phyloP scores from a whole-genome alignment of 2,888 invertebrate genomes.

The Acanthoscelides obtectus region DNA sequence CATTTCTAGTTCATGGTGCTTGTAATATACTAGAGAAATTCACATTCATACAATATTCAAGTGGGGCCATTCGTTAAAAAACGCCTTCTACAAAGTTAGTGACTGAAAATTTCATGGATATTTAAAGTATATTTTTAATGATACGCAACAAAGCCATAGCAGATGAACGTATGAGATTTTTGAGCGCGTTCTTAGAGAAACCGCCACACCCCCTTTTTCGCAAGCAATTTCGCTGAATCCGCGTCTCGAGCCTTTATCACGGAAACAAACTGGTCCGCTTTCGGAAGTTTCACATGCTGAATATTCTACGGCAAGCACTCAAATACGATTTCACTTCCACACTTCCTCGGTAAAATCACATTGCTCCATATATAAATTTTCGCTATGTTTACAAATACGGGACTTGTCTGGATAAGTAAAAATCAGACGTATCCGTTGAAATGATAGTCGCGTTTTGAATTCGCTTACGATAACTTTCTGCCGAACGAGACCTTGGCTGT shows the following conservation, averaged over 20 bases:
- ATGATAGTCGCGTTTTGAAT: neutral
- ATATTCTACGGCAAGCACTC: constrained; percentile 13
- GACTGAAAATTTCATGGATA: neutral
- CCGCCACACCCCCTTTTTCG: constrained; percentile 30
- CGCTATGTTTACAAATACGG: constrained; percentile 11
- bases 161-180: no score
- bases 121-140: no score
- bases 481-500: constrained; percentile 32
- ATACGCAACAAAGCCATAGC: no score
- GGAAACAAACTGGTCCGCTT: constrained; percentile 2
- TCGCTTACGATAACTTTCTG: neutral
- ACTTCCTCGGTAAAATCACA: neutral
- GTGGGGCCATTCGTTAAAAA: neutral
- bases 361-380: constrained; percentile 3
- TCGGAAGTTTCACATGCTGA: constrained; percentile 14
- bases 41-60: neutral
- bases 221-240: neutral
- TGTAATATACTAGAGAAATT: no score
- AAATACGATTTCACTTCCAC: constrained; percentile 17
- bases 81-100: neutral
- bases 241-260: neutral
- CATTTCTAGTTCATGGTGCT: no score
- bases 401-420: neutral
- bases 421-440: neutral
- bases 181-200: constrained; percentile 3